These are phyloP conservation scores for Apostichopus japonicus DNA, from an alignment of 35 echinoderm and acorn worm species.

Conservation along the genomic window DNA sequence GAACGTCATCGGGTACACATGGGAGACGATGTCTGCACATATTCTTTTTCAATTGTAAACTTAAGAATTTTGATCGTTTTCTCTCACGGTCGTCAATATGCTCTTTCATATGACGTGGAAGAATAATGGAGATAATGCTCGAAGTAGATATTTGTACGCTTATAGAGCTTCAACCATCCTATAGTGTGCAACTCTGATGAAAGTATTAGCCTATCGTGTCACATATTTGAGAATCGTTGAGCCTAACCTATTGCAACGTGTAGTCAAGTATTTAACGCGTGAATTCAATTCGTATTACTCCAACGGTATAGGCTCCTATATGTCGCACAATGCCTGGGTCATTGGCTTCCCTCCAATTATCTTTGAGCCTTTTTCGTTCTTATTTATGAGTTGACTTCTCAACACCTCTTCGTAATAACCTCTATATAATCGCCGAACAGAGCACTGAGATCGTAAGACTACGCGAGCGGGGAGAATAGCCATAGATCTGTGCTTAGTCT, in stretches of 20 bases:
- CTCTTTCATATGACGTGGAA: no score
- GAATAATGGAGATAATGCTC: no score
- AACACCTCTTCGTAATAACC: conserved; percentile 46
- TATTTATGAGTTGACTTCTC: conserved; percentile 46
- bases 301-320: background rate
- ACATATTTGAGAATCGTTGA: background rate
- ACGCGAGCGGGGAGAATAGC: conserved; percentile 44
- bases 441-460: conserved; percentile 19
- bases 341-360: conserved; percentile 51
- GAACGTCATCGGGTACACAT: no score
- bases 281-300: no score
- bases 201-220: background rate
- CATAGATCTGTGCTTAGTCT: conserved; percentile 40
- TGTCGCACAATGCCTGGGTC: conserved; percentile 12
- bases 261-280: no score
- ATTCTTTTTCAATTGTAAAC: no score
- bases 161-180: no score
- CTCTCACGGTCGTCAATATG: no score
- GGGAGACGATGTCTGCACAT: no score
- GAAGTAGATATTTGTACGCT: no score
- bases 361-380: conserved; percentile 34
- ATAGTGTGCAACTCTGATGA: background rate
- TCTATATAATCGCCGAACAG: background rate
- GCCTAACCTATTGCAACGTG: background rate
- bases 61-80: no score